Evolutionary conservation across 1,140 invertebrate genomes (phyloP), one percentile per base, ranked within the genome.

Genomic region (Elysia chlorotica): DNA sequence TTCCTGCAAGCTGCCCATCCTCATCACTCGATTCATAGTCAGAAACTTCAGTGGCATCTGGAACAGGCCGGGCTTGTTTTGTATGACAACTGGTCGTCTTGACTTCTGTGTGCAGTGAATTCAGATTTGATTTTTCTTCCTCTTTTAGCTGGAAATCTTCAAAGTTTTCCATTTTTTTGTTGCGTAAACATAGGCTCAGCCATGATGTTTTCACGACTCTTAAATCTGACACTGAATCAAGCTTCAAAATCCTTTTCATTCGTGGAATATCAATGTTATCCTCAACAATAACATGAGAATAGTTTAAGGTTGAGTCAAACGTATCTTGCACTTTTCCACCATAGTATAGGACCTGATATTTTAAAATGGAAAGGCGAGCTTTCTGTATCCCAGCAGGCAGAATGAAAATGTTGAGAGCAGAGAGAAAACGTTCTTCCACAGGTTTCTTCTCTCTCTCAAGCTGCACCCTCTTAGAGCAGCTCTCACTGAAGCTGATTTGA

Each of bases 361-460:
- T 74, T 74, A 87, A 87, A 57, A 87, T 78, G 30, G 82, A 66
- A 56, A 79, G 62, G 74, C 86, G 79, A 36, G 75, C 79, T 78
- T 86, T 86, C 61, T 85, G 81, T 71, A 87, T 86, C 2, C 86
- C 78, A 23, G 84, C 81, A 68, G 77, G 78, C 17, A 86, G 38
- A 65, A 86, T 81, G 65, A 77, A 82, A 25, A 31, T 6, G 21
- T 41, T 41, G 36, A 59, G 1, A 37, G 19, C 35, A 19, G 41
- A 19, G 10, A 68, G 31, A 68, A 68, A 54, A 2, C 31, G 17
- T 54, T 56, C 35, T 21, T 59, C 56, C 10, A 10, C 56, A 59
- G 17, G 6, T 25, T 6, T 28, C 10, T 6, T 17, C 25, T 28
- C 14, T 6, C 25, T 59, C 17, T 21, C n/a, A n/a, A n/a, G n/a